Evolutionary conservation across 1,140 invertebrate species (phyloP).

Genomic region (Fopius arisanus): DNA sequence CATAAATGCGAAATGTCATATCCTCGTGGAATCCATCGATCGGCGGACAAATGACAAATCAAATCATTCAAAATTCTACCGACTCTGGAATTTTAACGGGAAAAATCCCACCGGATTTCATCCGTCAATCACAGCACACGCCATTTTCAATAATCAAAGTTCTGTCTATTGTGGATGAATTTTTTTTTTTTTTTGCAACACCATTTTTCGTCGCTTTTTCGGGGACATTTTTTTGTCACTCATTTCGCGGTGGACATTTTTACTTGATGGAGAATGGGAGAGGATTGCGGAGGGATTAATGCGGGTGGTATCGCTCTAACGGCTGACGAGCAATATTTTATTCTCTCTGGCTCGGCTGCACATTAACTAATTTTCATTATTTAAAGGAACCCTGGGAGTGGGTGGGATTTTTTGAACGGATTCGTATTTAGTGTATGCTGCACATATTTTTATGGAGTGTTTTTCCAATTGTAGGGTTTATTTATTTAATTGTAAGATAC

Average conservation of each 20-base stretch:
- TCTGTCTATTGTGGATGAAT: too few relatives aligned
- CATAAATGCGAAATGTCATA: neutral
- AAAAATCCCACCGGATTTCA: too few relatives aligned
- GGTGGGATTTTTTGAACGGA: too few relatives aligned
- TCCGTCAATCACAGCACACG: too few relatives aligned
- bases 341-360: neutral
- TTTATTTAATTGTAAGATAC: too few relatives aligned
- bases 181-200: too few relatives aligned
- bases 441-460: too few relatives aligned
- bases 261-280: neutral
- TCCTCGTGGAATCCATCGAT: neutral
- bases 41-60: neutral
- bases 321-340: neutral
- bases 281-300: neutral
- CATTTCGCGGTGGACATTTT: neutral
- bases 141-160: too few relatives aligned
- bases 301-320: neutral
- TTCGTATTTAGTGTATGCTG: too few relatives aligned
- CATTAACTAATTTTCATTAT: neutral
- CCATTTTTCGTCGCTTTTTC: too few relatives aligned
- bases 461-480: too few relatives aligned
- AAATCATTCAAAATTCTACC: neutral
- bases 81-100: too few relatives aligned
- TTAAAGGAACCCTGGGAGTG: neutral
- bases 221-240: neutral